phyloP scores from a whole-genome alignment of 2,113 vertebrate genomes.

The Urocynchramus pylzowi region DNA sequence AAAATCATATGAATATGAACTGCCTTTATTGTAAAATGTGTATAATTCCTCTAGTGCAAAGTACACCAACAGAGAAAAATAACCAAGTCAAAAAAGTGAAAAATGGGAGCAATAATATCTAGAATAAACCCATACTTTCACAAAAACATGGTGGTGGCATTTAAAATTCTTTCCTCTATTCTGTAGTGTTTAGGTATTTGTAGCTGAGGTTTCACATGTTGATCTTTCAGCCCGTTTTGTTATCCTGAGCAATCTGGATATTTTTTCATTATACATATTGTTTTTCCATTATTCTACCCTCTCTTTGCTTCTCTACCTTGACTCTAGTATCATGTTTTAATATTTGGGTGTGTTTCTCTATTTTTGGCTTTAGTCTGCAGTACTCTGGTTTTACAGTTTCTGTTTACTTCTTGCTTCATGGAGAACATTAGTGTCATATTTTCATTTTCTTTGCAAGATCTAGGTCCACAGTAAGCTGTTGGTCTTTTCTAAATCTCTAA shows the following conservation, averaged over 20 bases:
- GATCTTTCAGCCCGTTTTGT: neutral
- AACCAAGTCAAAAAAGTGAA: neutral
- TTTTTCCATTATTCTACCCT: neutral
- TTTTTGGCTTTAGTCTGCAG: neutral
- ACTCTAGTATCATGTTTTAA: neutral
- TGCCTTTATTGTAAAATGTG: neutral
- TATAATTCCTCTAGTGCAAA: neutral
- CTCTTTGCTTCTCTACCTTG: neutral
- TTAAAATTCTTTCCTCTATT: neutral
- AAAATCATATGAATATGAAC: neutral
- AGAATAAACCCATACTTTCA: neutral
- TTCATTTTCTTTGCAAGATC: neutral
- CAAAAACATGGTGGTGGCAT: neutral
- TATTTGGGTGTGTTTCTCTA: neutral
- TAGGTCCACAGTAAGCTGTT: neutral
- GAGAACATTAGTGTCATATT: neutral
- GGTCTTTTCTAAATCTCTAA: neutral
- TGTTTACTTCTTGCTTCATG: neutral
- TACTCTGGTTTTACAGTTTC: neutral
- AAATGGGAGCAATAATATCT: neutral
- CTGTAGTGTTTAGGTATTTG: neutral
- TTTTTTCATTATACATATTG: neutral
- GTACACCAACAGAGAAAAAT: neutral
- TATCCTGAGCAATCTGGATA: neutral
- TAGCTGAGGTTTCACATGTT: neutral